Conservation (phyloP, 1,140 invertebrate species). For the Bombus confusus region DNA sequence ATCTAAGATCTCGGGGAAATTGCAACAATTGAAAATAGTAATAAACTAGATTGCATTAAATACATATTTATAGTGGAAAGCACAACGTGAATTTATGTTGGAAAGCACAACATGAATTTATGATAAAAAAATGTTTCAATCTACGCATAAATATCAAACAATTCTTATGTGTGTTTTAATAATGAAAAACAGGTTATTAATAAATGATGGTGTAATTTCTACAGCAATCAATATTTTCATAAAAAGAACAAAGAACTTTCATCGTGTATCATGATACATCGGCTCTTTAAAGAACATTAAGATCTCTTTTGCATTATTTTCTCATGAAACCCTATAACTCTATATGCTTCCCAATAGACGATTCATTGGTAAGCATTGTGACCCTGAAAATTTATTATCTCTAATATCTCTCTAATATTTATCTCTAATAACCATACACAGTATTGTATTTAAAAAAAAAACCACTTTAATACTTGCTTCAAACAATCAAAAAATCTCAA, state of each 20-base stretch:
- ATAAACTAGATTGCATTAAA: background rate
- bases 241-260: background rate
- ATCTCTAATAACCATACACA: background rate
- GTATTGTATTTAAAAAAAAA: too few species aligned
- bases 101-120: background rate
- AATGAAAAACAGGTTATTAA: constrained; percentile 29
- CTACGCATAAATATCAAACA: background rate
- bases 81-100: background rate
- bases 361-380: background rate
- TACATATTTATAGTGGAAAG: too few species aligned
- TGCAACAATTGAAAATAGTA: background rate
- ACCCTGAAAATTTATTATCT: background rate
- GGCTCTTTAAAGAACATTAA: background rate
- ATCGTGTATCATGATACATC: background rate
- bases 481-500: background rate
- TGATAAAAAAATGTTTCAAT: background rate
- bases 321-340: background rate
- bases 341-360: background rate
- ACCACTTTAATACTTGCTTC: too few species aligned
- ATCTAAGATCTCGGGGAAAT: background rate
- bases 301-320: background rate
- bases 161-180: background rate
- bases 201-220: background rate
- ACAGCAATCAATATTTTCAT: background rate
- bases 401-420: too few species aligned